Evolutionary conservation across 1,140 invertebrate species (phyloP).

Genomic region (Rhyzopertha dominica): DNA sequence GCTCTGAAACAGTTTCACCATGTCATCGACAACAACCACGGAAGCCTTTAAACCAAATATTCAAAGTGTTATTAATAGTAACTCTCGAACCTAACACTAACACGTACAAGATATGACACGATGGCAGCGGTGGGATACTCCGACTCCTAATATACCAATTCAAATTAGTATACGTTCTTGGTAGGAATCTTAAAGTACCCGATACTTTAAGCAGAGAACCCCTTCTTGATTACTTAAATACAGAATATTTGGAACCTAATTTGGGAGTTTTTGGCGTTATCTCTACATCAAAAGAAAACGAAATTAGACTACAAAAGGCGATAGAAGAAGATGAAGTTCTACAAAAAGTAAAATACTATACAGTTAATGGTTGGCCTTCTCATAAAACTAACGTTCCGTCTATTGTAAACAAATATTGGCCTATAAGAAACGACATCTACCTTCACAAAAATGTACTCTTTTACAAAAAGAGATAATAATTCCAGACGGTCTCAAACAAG

Average conservation of each 20-base stretch:
- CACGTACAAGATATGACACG: too few relatives aligned
- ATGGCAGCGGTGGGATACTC: too few relatives aligned
- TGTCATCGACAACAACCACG: too few relatives aligned
- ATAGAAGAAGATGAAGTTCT: slow-evolving; percentile 4
- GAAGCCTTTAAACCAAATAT: too few relatives aligned
- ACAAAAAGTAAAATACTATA: slow-evolving; percentile 14
- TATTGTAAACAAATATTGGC: slow-evolving; percentile 10
- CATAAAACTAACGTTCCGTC: slow-evolving; percentile 2
- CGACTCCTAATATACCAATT: slow-evolving; percentile 10
- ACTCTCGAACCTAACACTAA: too few relatives aligned
- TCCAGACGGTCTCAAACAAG: too few relatives aligned
- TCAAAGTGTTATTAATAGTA: too few relatives aligned
- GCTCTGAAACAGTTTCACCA: too few relatives aligned
- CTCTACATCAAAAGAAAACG: slow-evolving; percentile 9
- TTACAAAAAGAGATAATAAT: too few relatives aligned
- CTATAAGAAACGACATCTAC: slow-evolving; percentile 6
- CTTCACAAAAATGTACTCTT: too few relatives aligned
- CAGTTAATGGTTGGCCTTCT: slow-evolving; percentile 10
- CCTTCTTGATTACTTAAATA: slow-evolving; percentile 1
- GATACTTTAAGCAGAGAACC: slow-evolving; percentile 15
- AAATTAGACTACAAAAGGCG: slow-evolving; percentile 9
- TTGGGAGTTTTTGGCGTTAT: slow-evolving; percentile 11
- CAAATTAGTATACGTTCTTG: slow-evolving; percentile 8
- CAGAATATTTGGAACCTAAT: slow-evolving; percentile 14
- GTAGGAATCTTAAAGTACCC: slow-evolving; percentile 8